These are phyloP conservation scores for Eleutherodactylus coqui DNA, from an alignment of 2,797 vertebrate species.

Conservation along the genomic window DNA sequence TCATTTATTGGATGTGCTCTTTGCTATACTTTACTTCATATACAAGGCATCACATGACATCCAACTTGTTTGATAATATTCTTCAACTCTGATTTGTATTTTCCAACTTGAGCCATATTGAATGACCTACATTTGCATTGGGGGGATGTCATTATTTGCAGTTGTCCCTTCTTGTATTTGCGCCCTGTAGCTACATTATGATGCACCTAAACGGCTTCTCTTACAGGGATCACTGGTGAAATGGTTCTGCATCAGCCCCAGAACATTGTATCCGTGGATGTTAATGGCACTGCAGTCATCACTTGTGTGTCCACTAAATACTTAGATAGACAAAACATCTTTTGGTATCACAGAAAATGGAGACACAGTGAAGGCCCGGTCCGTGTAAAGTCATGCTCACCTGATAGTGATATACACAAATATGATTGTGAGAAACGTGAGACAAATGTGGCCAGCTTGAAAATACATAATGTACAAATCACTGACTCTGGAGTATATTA, in stretches of 20 bases:
- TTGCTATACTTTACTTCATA: no score
- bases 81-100: no score
- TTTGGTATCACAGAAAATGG: not conserved
- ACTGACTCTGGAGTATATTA: conserved; percentile 39
- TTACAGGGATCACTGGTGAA: not conserved
- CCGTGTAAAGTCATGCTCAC: not conserved
- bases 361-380: not conserved
- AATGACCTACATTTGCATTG: no score
- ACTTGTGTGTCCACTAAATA: rapidly evolving
- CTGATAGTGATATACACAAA: not conserved
- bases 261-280: not conserved
- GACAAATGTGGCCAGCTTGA: not conserved
- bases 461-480: conserved; percentile 6
- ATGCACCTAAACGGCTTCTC: not conserved
- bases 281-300: rapidly evolving
- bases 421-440: conserved; percentile 4
- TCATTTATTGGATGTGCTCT: no score
- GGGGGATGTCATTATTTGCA: not conserved
- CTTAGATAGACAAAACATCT: rapidly evolving
- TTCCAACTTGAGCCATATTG: no score
- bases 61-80: no score
- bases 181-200: not conserved
- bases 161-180: not conserved
- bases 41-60: not conserved
- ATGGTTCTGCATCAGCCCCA: conserved; percentile 33